Evolutionary conservation across 2,888 invertebrate genomes (phyloP).

Genomic region (Microplitis deprimator): DNA sequence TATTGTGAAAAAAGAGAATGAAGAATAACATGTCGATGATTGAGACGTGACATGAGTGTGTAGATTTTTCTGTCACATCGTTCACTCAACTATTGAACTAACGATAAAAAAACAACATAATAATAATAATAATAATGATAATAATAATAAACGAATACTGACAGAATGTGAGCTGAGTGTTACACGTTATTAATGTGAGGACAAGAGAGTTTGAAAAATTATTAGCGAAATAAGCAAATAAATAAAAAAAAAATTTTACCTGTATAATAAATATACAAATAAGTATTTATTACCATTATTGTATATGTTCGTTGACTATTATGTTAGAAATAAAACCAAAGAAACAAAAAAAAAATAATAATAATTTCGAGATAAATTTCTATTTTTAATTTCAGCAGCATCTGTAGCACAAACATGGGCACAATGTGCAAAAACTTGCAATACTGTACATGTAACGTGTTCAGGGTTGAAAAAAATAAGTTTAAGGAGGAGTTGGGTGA

Average conservation of each 20-base stretch:
- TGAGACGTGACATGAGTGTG: background rate
- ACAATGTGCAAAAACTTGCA: too few species aligned
- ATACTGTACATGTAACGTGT: too few species aligned
- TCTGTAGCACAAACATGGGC: background rate
- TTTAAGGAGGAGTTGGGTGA: background rate
- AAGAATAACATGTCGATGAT: background rate
- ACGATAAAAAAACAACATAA: background rate
- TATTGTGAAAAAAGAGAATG: background rate
- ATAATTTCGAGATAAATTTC: constrained; percentile 24
- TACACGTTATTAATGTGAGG: constrained; percentile 50
- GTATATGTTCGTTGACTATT: constrained; percentile 65
- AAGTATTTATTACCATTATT: constrained; percentile 59
- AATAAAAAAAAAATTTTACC: constrained; percentile 45
- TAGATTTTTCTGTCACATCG: background rate
- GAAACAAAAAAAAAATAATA: constrained; percentile 31
- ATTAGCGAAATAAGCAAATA: constrained; percentile 33
- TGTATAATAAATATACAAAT: constrained; percentile 60
- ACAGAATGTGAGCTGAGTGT: constrained; percentile 37
- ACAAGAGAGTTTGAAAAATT: constrained; percentile 39
- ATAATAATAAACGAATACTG: background rate
- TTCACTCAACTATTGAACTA: background rate
- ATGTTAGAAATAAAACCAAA: constrained; percentile 64
- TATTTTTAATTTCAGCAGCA: constrained; percentile 16
- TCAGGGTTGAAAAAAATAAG: constrained; percentile 9
- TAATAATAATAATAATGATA: background rate